Evolutionary conservation across 1,140 invertebrate genomes (phyloP).

Genomic region (Drosophila auraria): DNA sequence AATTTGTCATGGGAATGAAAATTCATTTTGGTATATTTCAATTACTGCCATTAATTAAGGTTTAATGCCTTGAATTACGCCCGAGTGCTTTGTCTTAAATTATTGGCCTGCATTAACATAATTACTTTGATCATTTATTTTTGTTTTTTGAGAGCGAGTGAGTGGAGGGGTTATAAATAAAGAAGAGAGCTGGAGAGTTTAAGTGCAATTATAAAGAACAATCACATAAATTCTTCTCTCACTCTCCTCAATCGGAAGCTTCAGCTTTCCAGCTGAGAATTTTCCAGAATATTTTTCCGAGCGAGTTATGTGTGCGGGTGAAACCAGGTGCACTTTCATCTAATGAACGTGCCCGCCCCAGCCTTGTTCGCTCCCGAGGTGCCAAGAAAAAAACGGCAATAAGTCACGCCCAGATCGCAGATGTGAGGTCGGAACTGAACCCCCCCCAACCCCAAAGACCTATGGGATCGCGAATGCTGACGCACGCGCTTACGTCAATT

Average conservation of each 20-base stretch:
- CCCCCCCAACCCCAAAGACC: not conserved
- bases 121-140: conserved; percentile 49
- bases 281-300: conserved; percentile 16
- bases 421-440: conserved; percentile 30
- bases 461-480: conserved; percentile 40
- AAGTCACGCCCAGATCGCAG: conserved; percentile 55
- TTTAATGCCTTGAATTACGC: conserved; percentile 21
- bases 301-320: conserved; percentile 23
- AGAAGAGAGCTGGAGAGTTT: not conserved
- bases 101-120: conserved; percentile 44
- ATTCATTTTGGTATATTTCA: conserved; percentile 42
- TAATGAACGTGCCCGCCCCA: conserved; percentile 51
- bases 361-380: conserved; percentile 55
- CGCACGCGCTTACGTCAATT: conserved; percentile 79
- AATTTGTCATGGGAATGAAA: conserved; percentile 37
- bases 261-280: conserved; percentile 26
- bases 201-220: conserved; percentile 6
- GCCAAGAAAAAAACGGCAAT: conserved; percentile 40
- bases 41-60: conserved; percentile 42
- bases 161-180: conserved; percentile 11
- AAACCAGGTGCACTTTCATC: conserved; percentile 60
- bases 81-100: conserved; percentile 30
- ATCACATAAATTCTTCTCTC: not conserved
- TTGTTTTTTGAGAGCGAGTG: conserved; percentile 5
- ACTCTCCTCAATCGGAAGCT: conserved; percentile 4